These are phyloP conservation scores for Mormyrus lacerda DNA, from an alignment of 2,113 vertebrate genomes.

Conservation along the genomic window DNA sequence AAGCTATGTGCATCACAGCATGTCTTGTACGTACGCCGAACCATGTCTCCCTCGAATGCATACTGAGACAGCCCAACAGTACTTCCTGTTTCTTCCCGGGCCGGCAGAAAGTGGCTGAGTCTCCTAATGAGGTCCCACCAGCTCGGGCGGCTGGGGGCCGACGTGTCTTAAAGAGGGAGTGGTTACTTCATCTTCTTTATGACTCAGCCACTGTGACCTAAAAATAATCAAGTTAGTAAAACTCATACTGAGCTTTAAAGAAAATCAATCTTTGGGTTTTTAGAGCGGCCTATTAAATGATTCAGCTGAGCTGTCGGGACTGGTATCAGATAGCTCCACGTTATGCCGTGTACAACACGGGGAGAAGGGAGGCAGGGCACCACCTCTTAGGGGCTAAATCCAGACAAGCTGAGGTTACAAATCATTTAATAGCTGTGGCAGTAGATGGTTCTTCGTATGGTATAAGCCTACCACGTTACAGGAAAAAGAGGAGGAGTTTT, in stretches of 20 bases:
- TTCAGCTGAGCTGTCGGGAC: conserved; percentile 30
- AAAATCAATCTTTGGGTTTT: conserved; percentile 35
- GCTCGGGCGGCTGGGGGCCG: background rate
- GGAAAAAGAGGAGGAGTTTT: background rate
- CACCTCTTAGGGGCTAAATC: conserved; percentile 12
- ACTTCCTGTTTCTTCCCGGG: background rate
- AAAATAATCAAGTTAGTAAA: conserved; percentile 41
- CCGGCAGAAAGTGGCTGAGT: background rate
- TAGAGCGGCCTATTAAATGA: conserved; percentile 32
- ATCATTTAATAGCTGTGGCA: conserved; percentile 13
- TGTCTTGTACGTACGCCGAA: background rate
- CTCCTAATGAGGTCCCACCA: background rate
- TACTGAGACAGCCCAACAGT: background rate
- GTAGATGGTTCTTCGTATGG: conserved; percentile 10
- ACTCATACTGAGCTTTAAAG: conserved; percentile 30
- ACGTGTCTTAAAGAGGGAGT: background rate
- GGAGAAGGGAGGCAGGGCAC: background rate
- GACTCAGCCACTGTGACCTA: conserved; percentile 22
- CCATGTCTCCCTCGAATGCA: background rate
- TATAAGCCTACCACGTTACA: conserved; percentile 8
- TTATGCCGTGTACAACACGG: background rate
- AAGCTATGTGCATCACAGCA: background rate
- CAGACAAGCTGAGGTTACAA: conserved; percentile 14
- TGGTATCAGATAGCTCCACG: conserved; percentile 25
- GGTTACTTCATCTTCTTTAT: conserved; percentile 23